A percentile compares a stretch with the other conserved stretches of the same genome.
These are phyloP conservation scores for Neelides folsomi DNA, from an alignment of 2,888 invertebrate genomes.

Conservation along the genomic window DNA sequence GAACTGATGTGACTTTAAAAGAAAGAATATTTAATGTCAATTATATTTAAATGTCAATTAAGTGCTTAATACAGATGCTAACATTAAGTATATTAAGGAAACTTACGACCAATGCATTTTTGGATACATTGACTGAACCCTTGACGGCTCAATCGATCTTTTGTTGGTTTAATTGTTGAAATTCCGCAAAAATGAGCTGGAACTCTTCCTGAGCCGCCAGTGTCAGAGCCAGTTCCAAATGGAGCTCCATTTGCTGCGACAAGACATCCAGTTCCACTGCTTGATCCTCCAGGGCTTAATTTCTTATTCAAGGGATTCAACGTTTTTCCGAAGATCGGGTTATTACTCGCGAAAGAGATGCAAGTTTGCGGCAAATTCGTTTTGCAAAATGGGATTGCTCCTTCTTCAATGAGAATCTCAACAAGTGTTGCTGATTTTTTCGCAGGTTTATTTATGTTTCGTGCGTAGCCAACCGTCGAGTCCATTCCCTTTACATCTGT, in stretches of 20 bases:
- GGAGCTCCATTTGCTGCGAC: constrained; percentile 19
- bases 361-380: constrained; percentile 37
- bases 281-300: constrained; percentile 23
- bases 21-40: neutral
- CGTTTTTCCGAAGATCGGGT: constrained; percentile 27
- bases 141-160: constrained; percentile 35
- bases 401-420: constrained; percentile 16
- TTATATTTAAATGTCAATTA: too few species aligned
- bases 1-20: neutral
- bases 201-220: constrained; percentile 41
- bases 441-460: constrained; percentile 33
- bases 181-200: constrained; percentile 41
- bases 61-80: too few species aligned
- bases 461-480: constrained; percentile 36
- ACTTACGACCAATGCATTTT: constrained; percentile 9
- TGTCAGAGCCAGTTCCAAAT: constrained; percentile 28
- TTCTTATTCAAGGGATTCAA: constrained; percentile 19
- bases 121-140: constrained; percentile 9
- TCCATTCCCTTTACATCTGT: constrained; percentile 37
- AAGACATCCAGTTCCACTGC: constrained; percentile 21
- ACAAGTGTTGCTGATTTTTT: constrained; percentile 25
- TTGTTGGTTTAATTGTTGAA: constrained; percentile 39
- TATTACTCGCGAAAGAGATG: constrained; percentile 19
- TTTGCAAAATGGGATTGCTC: constrained; percentile 24
- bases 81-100: neutral